phyloP scores from a whole-genome alignment of 2,797 vertebrate genomes.

The Neosalanx taihuensis region DNA sequence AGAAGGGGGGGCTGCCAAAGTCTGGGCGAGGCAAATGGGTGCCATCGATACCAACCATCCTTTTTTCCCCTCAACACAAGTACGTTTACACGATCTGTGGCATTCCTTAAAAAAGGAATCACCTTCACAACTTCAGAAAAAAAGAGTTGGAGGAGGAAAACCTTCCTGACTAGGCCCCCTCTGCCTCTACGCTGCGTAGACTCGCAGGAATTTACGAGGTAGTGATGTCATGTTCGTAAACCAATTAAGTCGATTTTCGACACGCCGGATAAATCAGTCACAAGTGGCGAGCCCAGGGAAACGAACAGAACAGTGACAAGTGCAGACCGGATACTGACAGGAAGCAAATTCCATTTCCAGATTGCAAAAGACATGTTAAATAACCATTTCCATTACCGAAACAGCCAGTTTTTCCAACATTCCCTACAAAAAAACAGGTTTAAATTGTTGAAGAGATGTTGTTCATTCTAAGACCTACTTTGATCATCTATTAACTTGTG shows the following conservation, averaged over 20 bases:
- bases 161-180: background rate
- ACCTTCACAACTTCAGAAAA: background rate
- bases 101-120: conserved; percentile 23
- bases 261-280: conserved; percentile 37
- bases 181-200: conserved; percentile 28
- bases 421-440: too few species aligned
- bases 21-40: conserved; percentile 37
- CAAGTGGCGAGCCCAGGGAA: conserved; percentile 16
- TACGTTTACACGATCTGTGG: conserved; percentile 21
- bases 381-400: too few species aligned
- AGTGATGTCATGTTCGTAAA: conserved; percentile 53
- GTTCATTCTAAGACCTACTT: background rate
- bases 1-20: conserved; percentile 34
- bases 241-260: conserved; percentile 40
- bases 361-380: too few species aligned
- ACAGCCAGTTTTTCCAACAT: too few species aligned
- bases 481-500: background rate
- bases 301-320: conserved; percentile 3
- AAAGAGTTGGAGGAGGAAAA: background rate
- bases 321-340: conserved; percentile 15
- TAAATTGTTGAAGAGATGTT: too few species aligned
- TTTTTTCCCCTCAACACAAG: background rate
- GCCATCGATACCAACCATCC: conserved; percentile 24
- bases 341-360: background rate
- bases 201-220: conserved; percentile 55